These are phyloP conservation scores for Muraenolepis orangiensis DNA, from an alignment of 2,797 vertebrate species.

Conservation along the genomic window DNA sequence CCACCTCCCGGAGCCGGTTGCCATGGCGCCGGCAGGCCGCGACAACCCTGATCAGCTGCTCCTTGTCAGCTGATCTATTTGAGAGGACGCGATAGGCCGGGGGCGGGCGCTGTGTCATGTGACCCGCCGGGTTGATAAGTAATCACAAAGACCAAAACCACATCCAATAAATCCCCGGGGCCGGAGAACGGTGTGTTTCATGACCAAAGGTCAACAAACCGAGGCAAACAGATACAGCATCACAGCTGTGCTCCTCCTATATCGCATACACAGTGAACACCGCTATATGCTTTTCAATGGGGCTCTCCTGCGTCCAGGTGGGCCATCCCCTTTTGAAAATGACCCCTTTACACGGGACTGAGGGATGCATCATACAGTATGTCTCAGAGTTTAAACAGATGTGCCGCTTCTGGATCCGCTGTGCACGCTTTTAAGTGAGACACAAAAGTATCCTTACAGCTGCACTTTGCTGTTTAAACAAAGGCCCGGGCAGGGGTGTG, in stretches of 20 bases:
- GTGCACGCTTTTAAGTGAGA: too few relatives aligned
- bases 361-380: slow-evolving; percentile 28
- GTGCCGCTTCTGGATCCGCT: background rate
- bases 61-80: slow-evolving; percentile 56
- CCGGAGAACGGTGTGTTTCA: too few relatives aligned
- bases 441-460: background rate
- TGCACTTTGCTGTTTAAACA: background rate
- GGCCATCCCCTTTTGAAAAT: slow-evolving; percentile 1
- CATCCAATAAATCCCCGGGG: background rate
- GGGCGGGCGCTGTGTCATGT: background rate
- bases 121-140: background rate
- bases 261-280: background rate
- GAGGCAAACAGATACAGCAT: background rate
- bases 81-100: slow-evolving; percentile 50
- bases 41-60: slow-evolving; percentile 47
- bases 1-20: slow-evolving; percentile 38
- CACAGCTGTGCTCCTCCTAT: background rate
- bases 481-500: background rate
- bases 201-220: background rate
- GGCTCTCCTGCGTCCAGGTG: background rate
- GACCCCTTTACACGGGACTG: slow-evolving; percentile 4
- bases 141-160: slow-evolving; percentile 42
- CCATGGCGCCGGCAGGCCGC: slow-evolving; percentile 50
- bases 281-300: background rate
- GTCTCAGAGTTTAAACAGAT: slow-evolving; percentile 2